Conservation (phyloP, 2,888 invertebrate species). For the Diplazon laetatorius region DNA sequence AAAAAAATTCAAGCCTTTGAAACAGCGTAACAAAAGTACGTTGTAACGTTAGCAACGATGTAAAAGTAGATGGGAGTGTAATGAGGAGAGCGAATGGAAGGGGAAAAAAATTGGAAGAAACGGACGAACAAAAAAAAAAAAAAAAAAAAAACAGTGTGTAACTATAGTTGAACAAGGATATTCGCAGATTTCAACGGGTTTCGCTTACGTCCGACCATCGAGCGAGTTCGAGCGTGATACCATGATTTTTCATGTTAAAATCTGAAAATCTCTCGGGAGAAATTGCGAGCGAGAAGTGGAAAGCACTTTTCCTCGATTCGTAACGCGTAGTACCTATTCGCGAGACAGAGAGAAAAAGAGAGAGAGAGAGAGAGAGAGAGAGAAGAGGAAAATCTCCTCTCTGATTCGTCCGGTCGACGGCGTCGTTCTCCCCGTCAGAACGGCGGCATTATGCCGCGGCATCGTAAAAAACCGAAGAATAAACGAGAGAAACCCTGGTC, state of each 20-base stretch:
- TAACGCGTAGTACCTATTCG: not conserved
- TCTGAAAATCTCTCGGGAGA: conserved; percentile 21
- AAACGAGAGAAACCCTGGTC: conserved; percentile 37
- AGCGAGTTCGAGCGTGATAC: conserved; percentile 21
- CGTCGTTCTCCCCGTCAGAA: conserved; percentile 44
- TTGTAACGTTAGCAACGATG: no score
- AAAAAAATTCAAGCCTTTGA: no score
- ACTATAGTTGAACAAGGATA: conserved; percentile 2
- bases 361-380: not conserved
- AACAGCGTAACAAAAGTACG: no score
- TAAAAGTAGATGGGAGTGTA: not conserved
- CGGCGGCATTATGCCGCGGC: conserved; percentile 52
- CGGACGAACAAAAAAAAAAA: not conserved
- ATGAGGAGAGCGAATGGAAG: not conserved
- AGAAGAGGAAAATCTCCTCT: conserved; percentile 20
- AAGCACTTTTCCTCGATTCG: conserved; percentile 23
- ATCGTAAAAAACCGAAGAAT: conserved; percentile 58
- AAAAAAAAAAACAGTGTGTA: not conserved
- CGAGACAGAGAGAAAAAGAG: not conserved
- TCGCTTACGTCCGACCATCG: conserved; percentile 13
- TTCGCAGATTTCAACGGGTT: conserved; percentile 2
- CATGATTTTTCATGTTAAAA: conserved; percentile 38
- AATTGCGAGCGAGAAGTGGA: conserved; percentile 15
- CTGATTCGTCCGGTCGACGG: not conserved
- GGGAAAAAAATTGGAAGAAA: not conserved